Evolutionary conservation across 2,797 vertebrate genomes (phyloP), one percentile per base, ranked within the genome.

Genomic region (Oreochromis mossambicus): DNA sequence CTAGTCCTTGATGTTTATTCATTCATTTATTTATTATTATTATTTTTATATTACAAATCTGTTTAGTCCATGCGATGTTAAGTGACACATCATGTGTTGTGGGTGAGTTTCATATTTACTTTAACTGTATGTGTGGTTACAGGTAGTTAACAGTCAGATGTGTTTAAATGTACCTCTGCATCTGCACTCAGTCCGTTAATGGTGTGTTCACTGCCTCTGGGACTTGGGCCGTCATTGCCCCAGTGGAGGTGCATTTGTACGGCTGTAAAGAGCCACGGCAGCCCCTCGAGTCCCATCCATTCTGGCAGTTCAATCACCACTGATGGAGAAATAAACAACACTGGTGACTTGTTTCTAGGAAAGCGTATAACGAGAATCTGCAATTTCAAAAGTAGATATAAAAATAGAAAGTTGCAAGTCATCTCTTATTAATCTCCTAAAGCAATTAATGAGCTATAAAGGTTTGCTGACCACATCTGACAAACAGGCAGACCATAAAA

Each of bases 241-340:
- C 98, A 99, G 91, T 99, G 98, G 66, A 98, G 96, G 85, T 99
- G 98, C 68, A 99, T 96, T 92, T 98, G 98, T 1, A 93, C 95
- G 0, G 98, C 97, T 0, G 95, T 94, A 26, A 96, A 98, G 58
- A 94, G 91, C 83, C 77, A 94, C 11, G 96, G 95, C 78, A 99
- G 92, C 29, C 98, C 98, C 4, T n/a, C 82, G 2, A 99, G 83
- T 4, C 92, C 92, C 95, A 99, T 96, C 88, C 96, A 96, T 0
- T 95, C 89, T 0, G 98, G 97, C 79, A 99, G 92, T 1, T 94
- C 94, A 79, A 98, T 94, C 66, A 96, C 92, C 55, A 94, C 98
- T 99, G 93, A 11, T 26, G 66, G 77, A 63, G 79, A 77, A 6
- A 43, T 12, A 29, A 79, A 79, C 43, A 51, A 79, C n/a, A n/a